These are phyloP conservation scores for mouse (Mus musculus) DNA, from an alignment of 2,113 vertebrate species.

Conservation along the genomic window GRCm39 chrX:98767501-98768000, in stretches of 20 bases:
- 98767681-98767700: not conserved
- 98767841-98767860: not conserved
- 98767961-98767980: constrained; percentile 18
- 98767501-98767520: constrained; percentile 1
- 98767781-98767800: not conserved
- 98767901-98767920: not conserved
- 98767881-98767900: not conserved
- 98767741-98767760: not conserved
- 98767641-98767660: constrained; percentile 4
- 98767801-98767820: not conserved
- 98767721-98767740: not conserved
- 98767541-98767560: not conserved
- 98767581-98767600: not conserved
- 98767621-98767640: constrained; percentile 18
- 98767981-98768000: not conserved
- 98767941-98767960: not conserved
- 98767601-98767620: not conserved
- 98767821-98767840: not conserved
- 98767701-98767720: not conserved
- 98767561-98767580: not conserved
- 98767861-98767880: not conserved
- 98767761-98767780: not conserved
- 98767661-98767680: not conserved
- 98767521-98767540: constrained; percentile 17
- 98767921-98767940: constrained; percentile 32